Evolutionary conservation across 2,113 vertebrate genomes (phyloP), one percentile per base, ranked within the genome.

Genomic region (Hydropotes inermis): DNA sequence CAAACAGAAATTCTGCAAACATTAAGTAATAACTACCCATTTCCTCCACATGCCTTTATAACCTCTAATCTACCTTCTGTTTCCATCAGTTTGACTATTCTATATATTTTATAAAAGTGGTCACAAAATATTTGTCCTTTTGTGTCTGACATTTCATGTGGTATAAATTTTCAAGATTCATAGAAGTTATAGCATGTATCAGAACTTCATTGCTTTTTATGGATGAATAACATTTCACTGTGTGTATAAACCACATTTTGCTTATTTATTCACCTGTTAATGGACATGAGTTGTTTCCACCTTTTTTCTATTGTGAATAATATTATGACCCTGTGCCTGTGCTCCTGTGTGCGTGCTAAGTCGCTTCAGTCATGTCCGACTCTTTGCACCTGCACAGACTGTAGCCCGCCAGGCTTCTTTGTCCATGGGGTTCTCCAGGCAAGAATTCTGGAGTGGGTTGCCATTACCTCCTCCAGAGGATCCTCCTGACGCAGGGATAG

Each of bases 1-100:
- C 89, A 87, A 74, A 76, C 10, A 55, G 60, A 87, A 94, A 95
- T 83, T 96, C 55, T 93, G 64, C 57, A 79, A 67, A 92, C 21
- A 52, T 76, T 85, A 85, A 55, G 64, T 81, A 85, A 43, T 61
- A 64, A 54, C n/a, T 84, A 47, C 21, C 39, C 79, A 84, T 16
- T 76, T 39, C 30, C 25, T 93, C 14, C 16, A 19, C n/a, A 17
- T 7, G 55, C 19, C 15, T 4, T 55, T 47, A n/a, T 76, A 76
- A 76, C 11, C 15, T 84, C 54, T 79, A 36, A 57, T 61, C n/a
- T 84, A 52, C 50, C 33, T 78, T 57, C 61, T 85, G 64, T 78
- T 39, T 85, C 57, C 61, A 84, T 43, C 17, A 93, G 79, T 67
- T 86, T 58, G 10, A 43, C 33, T 94, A 39, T 79, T 86, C 30